phyloP scores from a whole-genome alignment of 2,113 vertebrate genomes.

The Oreocharis arfaki region DNA sequence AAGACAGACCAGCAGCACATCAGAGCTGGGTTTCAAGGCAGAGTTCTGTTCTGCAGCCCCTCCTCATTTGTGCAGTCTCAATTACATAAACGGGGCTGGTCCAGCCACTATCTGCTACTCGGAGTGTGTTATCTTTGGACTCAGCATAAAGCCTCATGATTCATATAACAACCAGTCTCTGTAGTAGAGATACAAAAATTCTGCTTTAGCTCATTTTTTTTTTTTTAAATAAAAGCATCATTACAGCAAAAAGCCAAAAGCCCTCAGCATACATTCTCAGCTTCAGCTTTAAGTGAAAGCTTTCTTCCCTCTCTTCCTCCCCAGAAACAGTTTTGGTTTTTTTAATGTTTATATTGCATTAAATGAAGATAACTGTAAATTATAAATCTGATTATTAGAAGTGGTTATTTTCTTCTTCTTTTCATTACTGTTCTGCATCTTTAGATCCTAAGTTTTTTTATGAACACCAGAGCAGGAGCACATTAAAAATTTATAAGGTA shows the following conservation, averaged over 20 bases:
- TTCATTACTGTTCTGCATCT: not conserved
- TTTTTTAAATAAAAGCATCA: not conserved
- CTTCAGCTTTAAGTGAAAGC: not conserved
- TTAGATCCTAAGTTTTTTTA: not conserved
- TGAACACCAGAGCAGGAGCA: not conserved
- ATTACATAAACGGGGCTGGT: not conserved
- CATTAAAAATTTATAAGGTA: not conserved
- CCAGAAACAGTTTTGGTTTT: rapidly evolving
- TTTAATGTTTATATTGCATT: not conserved
- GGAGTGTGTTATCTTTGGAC: not conserved
- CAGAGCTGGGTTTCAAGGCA: not conserved
- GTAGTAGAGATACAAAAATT: not conserved
- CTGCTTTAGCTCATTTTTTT: not conserved
- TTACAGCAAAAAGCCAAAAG: not conserved
- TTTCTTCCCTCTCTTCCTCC: not conserved
- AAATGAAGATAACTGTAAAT: not conserved
- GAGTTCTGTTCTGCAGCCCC: not conserved
- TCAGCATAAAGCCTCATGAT: not conserved
- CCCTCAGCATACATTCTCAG: not conserved
- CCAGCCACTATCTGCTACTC: not conserved
- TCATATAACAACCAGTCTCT: not conserved
- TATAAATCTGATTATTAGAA: not conserved
- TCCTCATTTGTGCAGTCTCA: not conserved
- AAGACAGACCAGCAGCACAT: not conserved
- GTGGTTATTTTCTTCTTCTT: not conserved